Conservation (phyloP, 1,140 invertebrate genomes). For the Aphis craccivora region DNA sequence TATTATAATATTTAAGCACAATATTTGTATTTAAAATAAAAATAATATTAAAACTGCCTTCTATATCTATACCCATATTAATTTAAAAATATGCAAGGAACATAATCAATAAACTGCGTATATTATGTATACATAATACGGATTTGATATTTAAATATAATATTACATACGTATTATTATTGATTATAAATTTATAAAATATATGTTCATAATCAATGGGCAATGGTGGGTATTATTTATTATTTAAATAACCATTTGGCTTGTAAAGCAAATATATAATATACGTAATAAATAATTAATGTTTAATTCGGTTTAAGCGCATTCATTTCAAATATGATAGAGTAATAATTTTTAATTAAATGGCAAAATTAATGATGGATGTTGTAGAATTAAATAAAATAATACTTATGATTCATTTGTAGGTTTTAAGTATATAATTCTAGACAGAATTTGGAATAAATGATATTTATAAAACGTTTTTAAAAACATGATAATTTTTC, state of each 20-base stretch:
- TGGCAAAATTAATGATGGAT: not conserved
- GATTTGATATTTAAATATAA: not conserved
- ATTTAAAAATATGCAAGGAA: not conserved
- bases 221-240: not conserved
- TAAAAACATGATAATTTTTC: not conserved
- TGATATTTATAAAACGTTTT: not conserved
- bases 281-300: no score
- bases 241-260: not conserved
- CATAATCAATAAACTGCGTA: not conserved
- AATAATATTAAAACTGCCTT: not conserved
- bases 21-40: no score
- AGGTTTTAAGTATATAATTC: not conserved
- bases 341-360: no score
- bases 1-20: not conserved
- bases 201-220: not conserved
- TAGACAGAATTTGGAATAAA: not conserved
- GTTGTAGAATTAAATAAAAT: not conserved
- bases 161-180: not conserved
- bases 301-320: no score
- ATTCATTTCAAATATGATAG: no score
- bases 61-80: not conserved
- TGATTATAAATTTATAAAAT: not conserved
- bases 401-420: not conserved
- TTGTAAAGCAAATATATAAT: not conserved
- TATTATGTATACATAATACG: not conserved